Base-by-base conservation (phyloP, 2,797 vertebrate species). In the Oreochromis mossambicus region DNA sequence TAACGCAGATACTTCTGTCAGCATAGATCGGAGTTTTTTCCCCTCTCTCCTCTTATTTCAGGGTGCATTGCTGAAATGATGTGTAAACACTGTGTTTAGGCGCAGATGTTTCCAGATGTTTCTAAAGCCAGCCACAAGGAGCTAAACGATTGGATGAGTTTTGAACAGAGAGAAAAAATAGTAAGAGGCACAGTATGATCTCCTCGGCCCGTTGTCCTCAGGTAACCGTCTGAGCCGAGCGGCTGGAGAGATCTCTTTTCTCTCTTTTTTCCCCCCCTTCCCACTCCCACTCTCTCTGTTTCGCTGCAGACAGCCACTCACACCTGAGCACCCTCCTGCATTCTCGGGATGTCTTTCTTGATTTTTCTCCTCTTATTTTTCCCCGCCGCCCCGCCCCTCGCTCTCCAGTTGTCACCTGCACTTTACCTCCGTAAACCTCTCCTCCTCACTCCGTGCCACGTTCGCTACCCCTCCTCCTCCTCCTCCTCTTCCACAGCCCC, bases 361-460 rank as follows among this genome's bases (percentile, higher is more conserved):
- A 92, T 94, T 92, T 92, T 78, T 93, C 92, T 89, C 78, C 55
- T 80, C 80, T 76, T 86, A 86, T 92, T 88, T 84, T 79, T 61
- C 14, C 12, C 46, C 1, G 2, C 48, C n/a, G 10, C 77, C 61
- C 58, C 26, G 2, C 51, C 56, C 41, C 80, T 73, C 56, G 56
- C 77, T 85, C 81, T 52, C 80, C 87, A 79, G 80, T 90, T 90
- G 88, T 94, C 90, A 84, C 76, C 86, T 24, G 48, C 89, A 83
- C 86, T 90, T 91, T 87, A 68, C 82, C 68, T 82, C 77, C 68
- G 3, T 41, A 54, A 26, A 66, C 56, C 85, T 86, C 86, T 75
- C 78, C 78, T 75, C 80, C 55, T 78, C 84, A 19, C 66, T 36
- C 79, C 68, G 15, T 19, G 38, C 50, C 85, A 68, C 79, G 61